Evolutionary conservation across 2,888 invertebrate species (phyloP), one percentile per base, ranked within the genome.

Genomic region (Archips xylosteana): DNA sequence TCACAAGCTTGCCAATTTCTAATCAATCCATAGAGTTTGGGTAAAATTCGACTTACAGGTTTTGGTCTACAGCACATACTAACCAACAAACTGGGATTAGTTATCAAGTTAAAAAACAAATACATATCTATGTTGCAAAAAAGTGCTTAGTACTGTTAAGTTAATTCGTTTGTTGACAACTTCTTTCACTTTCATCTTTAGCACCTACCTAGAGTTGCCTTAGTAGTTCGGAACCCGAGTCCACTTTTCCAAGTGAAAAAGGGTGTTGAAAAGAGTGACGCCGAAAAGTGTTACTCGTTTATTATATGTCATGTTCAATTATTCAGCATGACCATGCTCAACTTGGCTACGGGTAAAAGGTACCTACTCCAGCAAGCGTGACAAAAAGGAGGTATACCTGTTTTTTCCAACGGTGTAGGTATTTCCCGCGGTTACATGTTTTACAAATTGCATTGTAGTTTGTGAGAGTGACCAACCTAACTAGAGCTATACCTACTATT

Each of bases 301-400:
- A n/a, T 49, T 32, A 64, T 32, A 64, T 9, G 42, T 47, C 63
- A 3, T 47, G 47, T 13, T 64, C 47, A 45, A 64, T 64, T 64
- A 64, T 64, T 64, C 47, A 64, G 13, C 47, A 64, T 64, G 63
- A 64, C 63, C 47, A n/a, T n/a, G 63, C 63, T 63, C 42, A 10
- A 63, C 47, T 63, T 13, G 47, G 47, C 34, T 34, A n/a, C n/a
- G 32, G 42, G 42, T 34, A n/a, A 63, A 15, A 23, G 57, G 57
- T 32, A 32, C 57, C 32, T 32, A 32, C 57, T 32, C 57, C 3
- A 57, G 32, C 57, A 57, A 32, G 57, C 57, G 23, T 57, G 57
- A 57, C 57, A 10, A 57, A 54, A 57, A 57, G 32, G 32, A 32
- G 57, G 57, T 32, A 23, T n/a, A 32, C 32, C 32, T 57, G 54